Conservation (phyloP, 2,113 vertebrate species). For the Xiphophorus hellerii region DNA sequence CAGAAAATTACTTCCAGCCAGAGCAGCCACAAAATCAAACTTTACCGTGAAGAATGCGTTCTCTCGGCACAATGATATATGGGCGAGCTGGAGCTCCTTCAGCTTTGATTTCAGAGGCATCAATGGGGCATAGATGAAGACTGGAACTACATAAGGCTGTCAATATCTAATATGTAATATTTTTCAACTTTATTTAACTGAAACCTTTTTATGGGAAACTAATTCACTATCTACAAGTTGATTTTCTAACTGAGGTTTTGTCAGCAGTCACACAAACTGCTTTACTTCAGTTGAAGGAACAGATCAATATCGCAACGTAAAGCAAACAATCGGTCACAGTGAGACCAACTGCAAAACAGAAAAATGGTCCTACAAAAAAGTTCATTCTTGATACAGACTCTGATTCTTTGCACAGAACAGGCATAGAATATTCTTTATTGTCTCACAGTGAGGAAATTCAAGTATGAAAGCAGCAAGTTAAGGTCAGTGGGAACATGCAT, state of each 20-base stretch:
- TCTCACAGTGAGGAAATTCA: no score
- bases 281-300: no score
- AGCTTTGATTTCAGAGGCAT: conserved; percentile 47
- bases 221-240: background rate
- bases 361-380: no score
- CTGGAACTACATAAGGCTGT: background rate
- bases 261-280: background rate
- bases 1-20: conserved; percentile 60
- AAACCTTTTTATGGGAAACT: background rate
- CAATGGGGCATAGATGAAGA: background rate
- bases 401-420: no score
- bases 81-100: conserved; percentile 3
- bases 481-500: no score
- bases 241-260: background rate
- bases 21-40: conserved; percentile 37
- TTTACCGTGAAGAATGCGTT: conserved; percentile 34
- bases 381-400: no score
- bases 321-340: no score
- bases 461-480: no score
- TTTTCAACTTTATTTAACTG: background rate
- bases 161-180: background rate
- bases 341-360: no score
- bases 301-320: no score
- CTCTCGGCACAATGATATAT: conserved; percentile 20
- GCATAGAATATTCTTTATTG: no score